Evolutionary conservation across 2,113 vertebrate genomes (phyloP).

Genomic region (Artemisiospiza belli): DNA sequence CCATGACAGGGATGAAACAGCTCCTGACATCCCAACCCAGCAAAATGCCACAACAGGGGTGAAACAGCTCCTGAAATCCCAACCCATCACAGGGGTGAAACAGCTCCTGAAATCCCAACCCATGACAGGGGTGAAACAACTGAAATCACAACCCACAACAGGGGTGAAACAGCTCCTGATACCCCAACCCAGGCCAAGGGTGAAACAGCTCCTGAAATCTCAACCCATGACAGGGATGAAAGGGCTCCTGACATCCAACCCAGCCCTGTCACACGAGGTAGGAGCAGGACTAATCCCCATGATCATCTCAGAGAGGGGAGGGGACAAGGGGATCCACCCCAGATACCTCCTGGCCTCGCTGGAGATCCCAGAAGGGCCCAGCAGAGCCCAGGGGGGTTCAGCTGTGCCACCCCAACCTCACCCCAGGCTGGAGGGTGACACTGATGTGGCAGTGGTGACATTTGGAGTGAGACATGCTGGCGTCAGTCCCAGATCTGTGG

Average conservation of each 20-base stretch:
- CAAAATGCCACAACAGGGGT: not conserved
- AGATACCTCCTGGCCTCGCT: not conserved
- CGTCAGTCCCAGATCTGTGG: not conserved
- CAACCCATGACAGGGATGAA: too few relatives aligned
- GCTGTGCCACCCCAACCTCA: not conserved
- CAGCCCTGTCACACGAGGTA: rapidly evolving
- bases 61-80: not conserved
- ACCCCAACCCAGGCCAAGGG: too few relatives aligned
- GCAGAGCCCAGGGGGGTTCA: not conserved
- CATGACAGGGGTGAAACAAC: too few relatives aligned
- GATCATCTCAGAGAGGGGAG: not conserved
- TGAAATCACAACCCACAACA: too few relatives aligned
- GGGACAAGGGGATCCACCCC: too few relatives aligned
- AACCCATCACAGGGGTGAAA: not conserved
- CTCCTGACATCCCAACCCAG: too few relatives aligned
- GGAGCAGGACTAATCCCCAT: not conserved
- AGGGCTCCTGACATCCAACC: not conserved
- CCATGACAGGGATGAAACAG: too few relatives aligned
- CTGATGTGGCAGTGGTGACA: not conserved
- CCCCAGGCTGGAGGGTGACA: not conserved
- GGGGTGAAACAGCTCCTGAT: too few relatives aligned
- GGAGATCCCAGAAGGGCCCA: not conserved
- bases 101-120: too few relatives aligned
- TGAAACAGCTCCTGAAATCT: too few relatives aligned
- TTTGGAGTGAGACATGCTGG: not conserved